Percentiles rank a stretch among this genome's conserved stretches.
These are phyloP conservation scores for Eristalis pertinax DNA, from an alignment of 2,888 invertebrate species.

Conservation along the genomic window DNA sequence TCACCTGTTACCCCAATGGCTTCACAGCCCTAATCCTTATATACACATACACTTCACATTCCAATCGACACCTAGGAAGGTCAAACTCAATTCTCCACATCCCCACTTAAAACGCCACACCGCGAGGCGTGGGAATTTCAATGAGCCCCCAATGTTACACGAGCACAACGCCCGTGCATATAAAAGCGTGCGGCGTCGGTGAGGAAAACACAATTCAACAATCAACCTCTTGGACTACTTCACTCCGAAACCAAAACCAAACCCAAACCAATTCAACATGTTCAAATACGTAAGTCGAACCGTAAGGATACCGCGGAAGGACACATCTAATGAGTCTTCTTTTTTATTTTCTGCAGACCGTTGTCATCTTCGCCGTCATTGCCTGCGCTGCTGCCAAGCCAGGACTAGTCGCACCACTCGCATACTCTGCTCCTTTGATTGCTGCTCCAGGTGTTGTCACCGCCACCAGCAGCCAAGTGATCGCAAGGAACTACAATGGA, in stretches of 20 bases:
- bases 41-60: too few species aligned
- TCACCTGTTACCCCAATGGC: too few species aligned
- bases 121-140: neutral
- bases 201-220: neutral
- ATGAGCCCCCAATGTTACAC: neutral
- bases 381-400: slow-evolving; percentile 67
- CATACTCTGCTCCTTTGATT: slow-evolving; percentile 63
- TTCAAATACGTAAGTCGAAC: slow-evolving; percentile 35
- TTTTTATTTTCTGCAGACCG: slow-evolving; percentile 18
- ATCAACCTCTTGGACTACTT: slow-evolving; percentile 1
- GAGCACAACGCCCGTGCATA: neutral
- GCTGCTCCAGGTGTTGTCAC: slow-evolving; percentile 74
- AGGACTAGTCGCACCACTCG: slow-evolving; percentile 73
- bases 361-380: slow-evolving; percentile 57
- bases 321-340: neutral
- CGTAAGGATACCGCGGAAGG: neutral
- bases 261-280: slow-evolving; percentile 22
- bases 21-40: too few species aligned
- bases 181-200: slow-evolving; percentile 2
- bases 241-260: neutral
- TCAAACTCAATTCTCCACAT: too few species aligned
- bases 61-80: too few species aligned
- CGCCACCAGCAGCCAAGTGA: slow-evolving; percentile 77
- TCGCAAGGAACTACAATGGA: slow-evolving; percentile 78
- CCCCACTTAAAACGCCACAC: too few species aligned